These are phyloP conservation scores for Falco concolor DNA, from an alignment of 2,797 vertebrate species.

Conservation along the genomic window DNA sequence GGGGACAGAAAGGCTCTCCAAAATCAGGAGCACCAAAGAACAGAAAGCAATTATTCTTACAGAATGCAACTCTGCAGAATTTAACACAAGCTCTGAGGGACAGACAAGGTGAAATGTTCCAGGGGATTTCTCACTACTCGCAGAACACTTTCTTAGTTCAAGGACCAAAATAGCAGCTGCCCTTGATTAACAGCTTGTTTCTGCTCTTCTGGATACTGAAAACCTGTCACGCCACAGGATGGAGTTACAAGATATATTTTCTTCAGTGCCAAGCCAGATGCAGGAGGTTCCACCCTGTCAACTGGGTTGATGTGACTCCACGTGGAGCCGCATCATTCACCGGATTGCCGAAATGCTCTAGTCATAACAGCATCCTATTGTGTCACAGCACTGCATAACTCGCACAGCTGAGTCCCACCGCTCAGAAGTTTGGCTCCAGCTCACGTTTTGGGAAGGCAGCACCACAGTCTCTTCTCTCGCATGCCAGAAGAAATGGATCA, in stretches of 20 bases:
- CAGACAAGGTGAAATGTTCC: neutral
- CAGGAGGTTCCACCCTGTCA: neutral
- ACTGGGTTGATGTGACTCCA: neutral
- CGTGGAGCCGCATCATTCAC: neutral
- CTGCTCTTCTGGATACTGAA: neutral
- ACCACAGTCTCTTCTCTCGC: neutral
- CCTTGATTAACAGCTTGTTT: constrained; percentile 8
- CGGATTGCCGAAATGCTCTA: neutral
- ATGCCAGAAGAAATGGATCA: neutral
- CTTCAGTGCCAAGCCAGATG: neutral
- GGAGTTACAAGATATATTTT: neutral
- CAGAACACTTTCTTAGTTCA: neutral
- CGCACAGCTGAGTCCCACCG: neutral
- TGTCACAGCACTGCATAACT: neutral
- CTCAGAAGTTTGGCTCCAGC: neutral
- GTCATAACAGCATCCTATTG: neutral
- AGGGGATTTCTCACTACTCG: neutral
- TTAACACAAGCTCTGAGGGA: neutral
- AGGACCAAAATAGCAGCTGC: constrained; percentile 2
- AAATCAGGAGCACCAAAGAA: neutral
- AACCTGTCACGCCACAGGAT: neutral
- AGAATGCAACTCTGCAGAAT: neutral
- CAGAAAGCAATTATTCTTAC: neutral
- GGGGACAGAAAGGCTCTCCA: neutral
- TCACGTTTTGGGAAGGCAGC: neutral